Conservation (phyloP, 1,140 invertebrate genomes). For the Frieseomelitta varia region DNA sequence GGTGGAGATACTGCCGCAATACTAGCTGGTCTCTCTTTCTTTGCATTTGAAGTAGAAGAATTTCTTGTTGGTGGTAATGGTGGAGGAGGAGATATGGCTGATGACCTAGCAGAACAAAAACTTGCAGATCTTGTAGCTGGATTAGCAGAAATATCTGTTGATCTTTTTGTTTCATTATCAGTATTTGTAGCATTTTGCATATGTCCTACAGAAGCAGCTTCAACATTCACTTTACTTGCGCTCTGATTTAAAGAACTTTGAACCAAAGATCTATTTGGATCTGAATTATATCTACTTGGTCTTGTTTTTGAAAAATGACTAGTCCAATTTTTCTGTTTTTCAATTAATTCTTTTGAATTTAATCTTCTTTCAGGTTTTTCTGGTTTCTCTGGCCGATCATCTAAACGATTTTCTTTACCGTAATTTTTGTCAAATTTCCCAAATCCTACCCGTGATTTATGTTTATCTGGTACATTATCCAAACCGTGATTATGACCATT, state of each 20-base stretch:
- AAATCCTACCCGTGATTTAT: conserved; percentile 59
- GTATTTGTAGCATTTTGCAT: conserved; percentile 30
- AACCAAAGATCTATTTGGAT: conserved; percentile 83
- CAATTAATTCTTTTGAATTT: conserved; percentile 92
- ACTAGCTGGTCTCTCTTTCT: conserved; percentile 72
- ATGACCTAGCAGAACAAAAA: conserved; percentile 74
- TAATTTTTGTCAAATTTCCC: conserved; percentile 72
- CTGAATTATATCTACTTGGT: conserved; percentile 85
- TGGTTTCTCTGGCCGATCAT: conserved; percentile 84
- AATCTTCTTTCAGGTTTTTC: conserved; percentile 92
- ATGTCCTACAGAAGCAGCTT: conserved; percentile 30
- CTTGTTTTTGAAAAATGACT: conserved; percentile 92
- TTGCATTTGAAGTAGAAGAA: conserved; percentile 69
- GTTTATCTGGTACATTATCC: conserved; percentile 64
- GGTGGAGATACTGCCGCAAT: conserved; percentile 69
- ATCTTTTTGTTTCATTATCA: conserved; percentile 60
- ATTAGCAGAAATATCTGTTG: conserved; percentile 62
- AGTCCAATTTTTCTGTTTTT: conserved; percentile 95
- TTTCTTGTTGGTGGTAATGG: conserved; percentile 75
- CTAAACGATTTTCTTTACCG: conserved; percentile 81
- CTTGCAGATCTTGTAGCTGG: conserved; percentile 76
- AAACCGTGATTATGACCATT: conserved; percentile 74
- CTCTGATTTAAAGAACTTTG: conserved; percentile 76
- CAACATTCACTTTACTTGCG: conserved; percentile 58
- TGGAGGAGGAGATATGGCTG: conserved; percentile 71